phyloP scores from a whole-genome alignment of 2,113 vertebrate genomes.

The Onychostoma macrolepis region DNA sequence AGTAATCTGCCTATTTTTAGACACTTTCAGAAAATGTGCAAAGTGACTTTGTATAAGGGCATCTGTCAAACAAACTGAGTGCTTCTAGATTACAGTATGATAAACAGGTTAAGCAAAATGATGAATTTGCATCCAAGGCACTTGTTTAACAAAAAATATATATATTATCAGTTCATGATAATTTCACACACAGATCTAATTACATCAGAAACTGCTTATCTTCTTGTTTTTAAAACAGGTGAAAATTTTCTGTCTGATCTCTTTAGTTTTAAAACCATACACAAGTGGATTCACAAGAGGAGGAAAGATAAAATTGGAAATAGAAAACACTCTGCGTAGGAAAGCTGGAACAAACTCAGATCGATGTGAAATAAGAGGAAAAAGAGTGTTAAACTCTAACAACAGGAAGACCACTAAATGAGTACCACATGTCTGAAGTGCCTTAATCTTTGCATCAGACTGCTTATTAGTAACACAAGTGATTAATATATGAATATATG shows the following conservation, averaged over 20 bases:
- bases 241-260: not conserved
- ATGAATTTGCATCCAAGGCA: too few relatives aligned
- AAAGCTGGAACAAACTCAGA: not conserved
- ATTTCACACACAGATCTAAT: not conserved
- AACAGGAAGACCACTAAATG: slow-evolving; percentile 71
- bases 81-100: not conserved
- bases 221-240: not conserved
- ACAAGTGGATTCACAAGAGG: not conserved
- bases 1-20: not conserved
- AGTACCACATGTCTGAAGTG: slow-evolving; percentile 75
- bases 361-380: not conserved
- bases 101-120: not conserved
- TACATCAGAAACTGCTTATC: not conserved
- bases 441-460: slow-evolving; percentile 71
- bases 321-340: slow-evolving; percentile 34
- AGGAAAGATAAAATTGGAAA: not conserved
- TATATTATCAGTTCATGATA: not conserved
- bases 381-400: slow-evolving; percentile 10
- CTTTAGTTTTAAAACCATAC: slow-evolving; percentile 17
- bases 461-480: slow-evolving; percentile 64
- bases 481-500: slow-evolving; percentile 61
- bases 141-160: not conserved
- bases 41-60: too few relatives aligned
- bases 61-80: too few relatives aligned
- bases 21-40: not conserved